Evolutionary conservation across 2,797 vertebrate species (phyloP).

Genomic region (Knipowitschia caucasica): DNA sequence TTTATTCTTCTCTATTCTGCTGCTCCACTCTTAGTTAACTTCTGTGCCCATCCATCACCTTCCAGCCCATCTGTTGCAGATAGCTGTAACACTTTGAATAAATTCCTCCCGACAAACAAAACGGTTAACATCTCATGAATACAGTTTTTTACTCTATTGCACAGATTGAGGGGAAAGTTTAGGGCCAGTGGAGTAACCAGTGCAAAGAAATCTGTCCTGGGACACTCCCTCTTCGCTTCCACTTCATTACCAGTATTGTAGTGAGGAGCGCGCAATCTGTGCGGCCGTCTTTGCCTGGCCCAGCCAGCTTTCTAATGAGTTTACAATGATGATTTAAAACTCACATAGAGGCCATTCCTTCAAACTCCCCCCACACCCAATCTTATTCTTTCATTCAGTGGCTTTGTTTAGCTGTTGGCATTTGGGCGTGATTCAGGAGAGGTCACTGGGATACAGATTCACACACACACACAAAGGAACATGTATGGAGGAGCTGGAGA

Average conservation of each 20-base stretch:
- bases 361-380: constrained; percentile 34
- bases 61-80: constrained; percentile 85
- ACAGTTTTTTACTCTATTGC: constrained; percentile 74
- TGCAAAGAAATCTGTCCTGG: constrained; percentile 67
- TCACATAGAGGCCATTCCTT: constrained; percentile 27
- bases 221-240: constrained; percentile 74
- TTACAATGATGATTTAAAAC: constrained; percentile 81
- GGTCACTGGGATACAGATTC: constrained; percentile 58
- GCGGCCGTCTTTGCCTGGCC: constrained; percentile 66
- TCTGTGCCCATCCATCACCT: constrained; percentile 64
- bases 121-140: constrained; percentile 89
- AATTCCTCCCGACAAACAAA: constrained; percentile 74
- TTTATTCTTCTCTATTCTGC: constrained; percentile 20
- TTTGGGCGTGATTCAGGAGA: constrained; percentile 41
- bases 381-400: constrained; percentile 60
- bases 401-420: constrained; percentile 59
- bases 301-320: constrained; percentile 83
- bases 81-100: constrained; percentile 77
- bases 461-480: constrained; percentile 47
- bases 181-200: constrained; percentile 59
- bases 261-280: constrained; percentile 78
- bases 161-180: constrained; percentile 71
- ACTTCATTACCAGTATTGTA: constrained; percentile 76
- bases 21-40: constrained; percentile 58
- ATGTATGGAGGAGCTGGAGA: constrained; percentile 33